Evolutionary conservation across 2,888 invertebrate genomes (phyloP).

Genomic region (Subacronicta megacephala): DNA sequence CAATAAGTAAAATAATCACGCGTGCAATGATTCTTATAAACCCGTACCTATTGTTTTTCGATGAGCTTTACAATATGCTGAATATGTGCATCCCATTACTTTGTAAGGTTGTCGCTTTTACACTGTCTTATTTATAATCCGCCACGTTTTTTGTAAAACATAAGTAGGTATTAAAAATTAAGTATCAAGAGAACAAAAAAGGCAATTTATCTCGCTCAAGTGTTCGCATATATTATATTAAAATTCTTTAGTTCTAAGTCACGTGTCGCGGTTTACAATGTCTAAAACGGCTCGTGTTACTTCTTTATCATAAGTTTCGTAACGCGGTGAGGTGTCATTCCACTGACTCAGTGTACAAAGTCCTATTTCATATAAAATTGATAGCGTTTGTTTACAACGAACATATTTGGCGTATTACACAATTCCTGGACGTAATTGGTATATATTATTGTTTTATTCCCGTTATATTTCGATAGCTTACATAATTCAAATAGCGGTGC

Average conservation of each 20-base stretch:
- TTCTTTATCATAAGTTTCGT: constrained; percentile 58
- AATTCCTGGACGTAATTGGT: constrained; percentile 30
- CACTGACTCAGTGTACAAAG: constrained; percentile 65
- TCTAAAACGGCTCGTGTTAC: constrained; percentile 26
- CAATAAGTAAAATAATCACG: constrained; percentile 18
- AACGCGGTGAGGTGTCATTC: constrained; percentile 44
- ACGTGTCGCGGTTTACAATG: constrained; percentile 18
- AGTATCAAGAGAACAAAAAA: constrained; percentile 22
- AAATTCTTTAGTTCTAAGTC: constrained; percentile 17
- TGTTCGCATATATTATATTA: constrained; percentile 23
- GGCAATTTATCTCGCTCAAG: constrained; percentile 23
- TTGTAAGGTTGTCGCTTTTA: constrained; percentile 17
- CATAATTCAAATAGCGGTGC: constrained; percentile 47
- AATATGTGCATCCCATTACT: constrained; percentile 27
- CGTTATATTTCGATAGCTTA: constrained; percentile 31
- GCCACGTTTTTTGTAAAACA: constrained; percentile 13
- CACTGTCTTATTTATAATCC: too few relatives aligned
- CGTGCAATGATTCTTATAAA: constrained; percentile 21
- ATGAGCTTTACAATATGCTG: constrained; percentile 11
- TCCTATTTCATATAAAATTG: constrained; percentile 58
- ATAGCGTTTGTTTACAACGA: constrained; percentile 59
- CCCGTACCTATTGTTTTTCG: constrained; percentile 19
- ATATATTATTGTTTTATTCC: constrained; percentile 28
- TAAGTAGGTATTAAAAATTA: constrained; percentile 7
- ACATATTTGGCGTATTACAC: constrained; percentile 57